Conservation (phyloP, 2,113 vertebrate species). For the Clarias magur region DNA sequence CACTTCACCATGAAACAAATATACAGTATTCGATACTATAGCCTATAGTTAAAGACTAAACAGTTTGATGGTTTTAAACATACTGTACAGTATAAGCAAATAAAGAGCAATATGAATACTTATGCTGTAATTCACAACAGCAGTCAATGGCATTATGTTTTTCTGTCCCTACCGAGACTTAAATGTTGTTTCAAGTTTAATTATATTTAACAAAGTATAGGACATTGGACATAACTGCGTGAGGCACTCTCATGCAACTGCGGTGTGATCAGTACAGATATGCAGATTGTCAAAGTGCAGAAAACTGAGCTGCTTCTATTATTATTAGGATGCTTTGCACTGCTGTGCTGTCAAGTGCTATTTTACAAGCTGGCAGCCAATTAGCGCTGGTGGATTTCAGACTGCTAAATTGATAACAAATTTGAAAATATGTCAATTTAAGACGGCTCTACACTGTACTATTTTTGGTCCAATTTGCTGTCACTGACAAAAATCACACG, state of each 20-base stretch:
- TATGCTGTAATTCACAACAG: not conserved
- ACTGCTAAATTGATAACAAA: not conserved
- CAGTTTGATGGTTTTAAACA: no score
- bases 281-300: not conserved
- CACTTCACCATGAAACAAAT: no score
- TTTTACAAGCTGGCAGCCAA: conserved; percentile 1
- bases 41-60: no score
- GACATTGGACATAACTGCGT: not conserved
- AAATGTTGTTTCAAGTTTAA: not conserved
- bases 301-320: not conserved
- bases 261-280: not conserved
- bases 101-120: not conserved
- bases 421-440: not conserved
- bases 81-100: not conserved
- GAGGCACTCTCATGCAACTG: not conserved
- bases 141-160: not conserved
- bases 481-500: not conserved
- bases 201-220: not conserved
- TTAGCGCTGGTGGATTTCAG: not conserved
- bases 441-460: not conserved
- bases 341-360: not conserved
- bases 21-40: no score
- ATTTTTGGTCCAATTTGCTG: not conserved
- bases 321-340: not conserved
- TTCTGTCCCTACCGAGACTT: not conserved